Evolutionary conservation across 2,888 invertebrate species (phyloP), one percentile per base, ranked within the genome.

Genomic region (Drosophila testacea): DNA sequence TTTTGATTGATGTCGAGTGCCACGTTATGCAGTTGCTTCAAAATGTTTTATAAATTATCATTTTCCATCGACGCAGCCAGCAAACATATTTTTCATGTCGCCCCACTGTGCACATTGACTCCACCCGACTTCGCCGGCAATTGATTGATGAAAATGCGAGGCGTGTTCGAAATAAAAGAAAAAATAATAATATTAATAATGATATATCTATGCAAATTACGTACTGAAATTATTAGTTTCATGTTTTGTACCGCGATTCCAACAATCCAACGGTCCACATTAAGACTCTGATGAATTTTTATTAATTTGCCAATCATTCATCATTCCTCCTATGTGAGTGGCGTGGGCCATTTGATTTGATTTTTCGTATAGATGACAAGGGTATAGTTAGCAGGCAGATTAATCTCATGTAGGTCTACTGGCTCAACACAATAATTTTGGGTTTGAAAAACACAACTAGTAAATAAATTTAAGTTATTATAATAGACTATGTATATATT

Each of bases 11-110:
- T 83, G 83, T 81, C 79, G 84, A 75, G 81, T 83, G 71, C 66
- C 82, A 79, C 83, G 71, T 77, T 81, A 42, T 47, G 83, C 81
- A 80, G 78, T 83, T 55, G 74, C 74, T 86, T 66, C 86, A 69
- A 81, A 79, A 81, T 83, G 22, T 89, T 89, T 87, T 89, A 88
- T 90, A 89, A 89, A 89, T 89, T 89, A 90, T 83, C 77, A 83
- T 89, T 89, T 89, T 83, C 79, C 87, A 84, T 80, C 81, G 81
- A 65, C 71, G 59, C 69, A 68, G 64, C 77, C 46, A 66, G 70
- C 81, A 77, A 61, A 81, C 83, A 86, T 83, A 83, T 83, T 86
- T 83, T 86, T 86, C 87, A 86, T 76, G 87, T 86, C 30, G 54
- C 22, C 42, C 38, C 63, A 50, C 44, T 68, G 47, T 70, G 71